Base-by-base conservation (phyloP, 2,113 vertebrate genomes). In the Desmodus rotundus region DNA sequence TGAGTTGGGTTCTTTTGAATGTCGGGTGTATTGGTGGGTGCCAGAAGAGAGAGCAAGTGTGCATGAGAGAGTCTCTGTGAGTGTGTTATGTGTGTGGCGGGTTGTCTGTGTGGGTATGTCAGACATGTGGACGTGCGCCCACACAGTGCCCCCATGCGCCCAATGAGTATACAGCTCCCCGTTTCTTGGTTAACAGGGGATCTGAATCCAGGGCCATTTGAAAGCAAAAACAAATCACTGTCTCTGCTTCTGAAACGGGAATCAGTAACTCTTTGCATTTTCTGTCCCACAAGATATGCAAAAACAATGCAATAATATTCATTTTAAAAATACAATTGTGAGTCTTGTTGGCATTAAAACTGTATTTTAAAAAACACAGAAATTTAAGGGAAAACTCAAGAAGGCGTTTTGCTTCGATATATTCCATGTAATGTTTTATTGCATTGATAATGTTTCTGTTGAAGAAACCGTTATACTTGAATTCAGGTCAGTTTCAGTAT, bases 261-360 rank as follows among this genome's bases (percentile, higher is more conserved):
- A 98, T 98, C 98, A 97, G 98, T 98, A 98, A 98, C 98, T 98
- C 98, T 98, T 98, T 98, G 98, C 98, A 98, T 98, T 98, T 98
- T 98, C 98, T 99, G 99, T 99, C 99, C 99, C 99, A 99, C 99
- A 99, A 99, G 99, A 99, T 99, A 99, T 99, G 99, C 99, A 99
- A 99, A 99, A 99, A 99, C 99, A 99, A 99, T 99, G 99, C 99
- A 99, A 99, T 99, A 99, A 99, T 99, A 97, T 99, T 98, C 98
- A 98, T 98, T 98, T 98, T 98, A 91, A 98, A 98, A 98, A 95
- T 98, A 98, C 87, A 98, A 88, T 98, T 98, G 98, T 98, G 98
- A 98, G 98, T 98, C 97, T 97, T 98, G 98, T 98, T 95, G 98
- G 98, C 98, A 98, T 99, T 98, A 98, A 98, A 99, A 98, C 98